Evolutionary conservation across 2,888 invertebrate species (phyloP), one percentile per base, ranked within the genome.

Genomic region (Phyto melanocephala): DNA sequence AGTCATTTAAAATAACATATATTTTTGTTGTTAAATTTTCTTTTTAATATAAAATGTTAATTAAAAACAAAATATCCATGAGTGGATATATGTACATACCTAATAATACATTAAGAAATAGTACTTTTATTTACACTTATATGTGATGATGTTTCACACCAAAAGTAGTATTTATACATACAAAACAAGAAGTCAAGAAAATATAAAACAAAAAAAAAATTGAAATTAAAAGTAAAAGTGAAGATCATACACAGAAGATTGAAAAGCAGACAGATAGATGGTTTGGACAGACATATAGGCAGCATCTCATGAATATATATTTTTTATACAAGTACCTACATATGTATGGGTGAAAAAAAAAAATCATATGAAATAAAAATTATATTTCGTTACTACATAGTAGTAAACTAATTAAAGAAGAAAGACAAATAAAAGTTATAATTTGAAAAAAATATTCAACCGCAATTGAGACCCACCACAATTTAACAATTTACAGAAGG

Each of bases 221-320:
- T 45, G 28, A 42, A 54, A 77, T 63, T 70, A 54, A 70, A 77
- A 77, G 77, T 77, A 68, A 62, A 62, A 77, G 77, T 70, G 37
- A 60, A 6, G 50, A 58, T 50, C 67, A 42, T 2, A 11, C 33
- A 8, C 35, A 62, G 52, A 22, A 76, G 10, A 40, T 40, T 50
- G 24, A 50, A 52, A 50, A n/a, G 47, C 35, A 22, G 35, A 65
- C 24, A n/a, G 42, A 15, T 28, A 28, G 4, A 28, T 28, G 6
- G 33, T 5, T 5, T 5, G 6, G 7, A 65, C 22, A 22, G 45
- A 17, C 28, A 28, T 3, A 28, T 28, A 56, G 24, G 20, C 35
- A 75, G 35, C 62, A 63, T 62, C 35, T 63, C 15, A 24, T 40
- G 40, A 42, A 22, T 40, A 10, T 54, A n/a, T 35, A 47, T 52